Conservation (phyloP, 2,113 vertebrate genomes). For the Pelodiscus sinensis region DNA sequence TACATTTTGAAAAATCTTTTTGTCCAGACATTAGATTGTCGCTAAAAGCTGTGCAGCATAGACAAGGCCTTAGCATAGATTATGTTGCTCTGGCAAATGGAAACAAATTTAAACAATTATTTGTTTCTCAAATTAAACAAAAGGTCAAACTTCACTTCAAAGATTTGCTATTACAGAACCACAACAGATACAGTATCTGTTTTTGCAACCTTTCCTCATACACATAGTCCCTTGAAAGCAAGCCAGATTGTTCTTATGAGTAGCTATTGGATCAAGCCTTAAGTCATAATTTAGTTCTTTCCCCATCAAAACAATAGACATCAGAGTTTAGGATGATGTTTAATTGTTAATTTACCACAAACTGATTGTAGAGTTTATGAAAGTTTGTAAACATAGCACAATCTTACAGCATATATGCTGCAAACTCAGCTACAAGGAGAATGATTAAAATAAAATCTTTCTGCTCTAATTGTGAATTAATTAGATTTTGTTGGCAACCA, state of each 20-base stretch:
- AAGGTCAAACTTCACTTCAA: background rate
- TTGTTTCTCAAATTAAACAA: conserved; percentile 26
- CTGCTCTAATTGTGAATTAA: conserved; percentile 2
- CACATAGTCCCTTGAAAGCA: background rate
- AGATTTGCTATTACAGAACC: conserved; percentile 3
- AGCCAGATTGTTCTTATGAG: background rate
- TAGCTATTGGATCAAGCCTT: background rate
- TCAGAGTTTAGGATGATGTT: conserved; percentile 6
- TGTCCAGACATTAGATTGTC: background rate
- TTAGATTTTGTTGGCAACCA: background rate
- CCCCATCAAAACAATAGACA: background rate
- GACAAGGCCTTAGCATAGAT: background rate
- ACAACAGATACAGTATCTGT: background rate
- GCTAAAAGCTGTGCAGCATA: no score
- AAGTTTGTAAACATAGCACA: conserved; percentile 5
- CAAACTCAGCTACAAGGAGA: background rate
- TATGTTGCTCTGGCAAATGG: background rate
- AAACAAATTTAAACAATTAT: background rate
- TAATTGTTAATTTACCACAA: conserved; percentile 8
- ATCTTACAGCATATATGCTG: background rate
- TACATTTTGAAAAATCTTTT: background rate
- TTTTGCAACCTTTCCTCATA: background rate
- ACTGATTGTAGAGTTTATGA: background rate
- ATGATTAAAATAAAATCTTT: conserved; percentile 28
- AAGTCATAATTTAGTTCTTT: background rate